A percentile compares a stretch with the other conserved stretches of the same genome.
phyloP scores from a whole-genome alignment of 2,113 vertebrate species.

The Amblyornis subalaris region DNA sequence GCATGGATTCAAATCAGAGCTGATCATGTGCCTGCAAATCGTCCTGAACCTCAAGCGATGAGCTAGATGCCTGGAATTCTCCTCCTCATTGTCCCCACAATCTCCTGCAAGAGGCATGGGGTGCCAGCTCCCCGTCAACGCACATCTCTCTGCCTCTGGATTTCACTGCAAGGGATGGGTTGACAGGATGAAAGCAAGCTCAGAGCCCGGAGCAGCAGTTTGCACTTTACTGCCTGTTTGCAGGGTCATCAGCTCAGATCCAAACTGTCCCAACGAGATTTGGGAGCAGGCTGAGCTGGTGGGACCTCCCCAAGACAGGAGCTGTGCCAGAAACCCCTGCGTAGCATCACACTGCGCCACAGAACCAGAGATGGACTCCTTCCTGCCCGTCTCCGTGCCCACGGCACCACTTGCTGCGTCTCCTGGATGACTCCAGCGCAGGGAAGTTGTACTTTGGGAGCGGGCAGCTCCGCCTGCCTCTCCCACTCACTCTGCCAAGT shows the following conservation, averaged over 20 bases:
- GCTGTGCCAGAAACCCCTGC: accelerated
- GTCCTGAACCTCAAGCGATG: background rate
- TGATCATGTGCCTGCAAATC: background rate
- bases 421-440: accelerated
- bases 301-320: background rate
- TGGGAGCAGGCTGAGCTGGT: background rate
- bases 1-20: background rate
- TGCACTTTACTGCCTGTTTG: background rate
- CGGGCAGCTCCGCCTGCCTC: accelerated
- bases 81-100: background rate
- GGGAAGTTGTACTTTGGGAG: background rate
- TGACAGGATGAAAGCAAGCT: background rate
- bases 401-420: accelerated
- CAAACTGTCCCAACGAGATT: background rate
- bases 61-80: background rate
- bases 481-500: background rate
- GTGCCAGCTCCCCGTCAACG: too few relatives aligned
- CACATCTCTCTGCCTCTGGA: background rate
- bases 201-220: accelerated
- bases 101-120: background rate
- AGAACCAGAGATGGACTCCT: background rate
- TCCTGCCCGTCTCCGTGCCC: accelerated
- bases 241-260: background rate
- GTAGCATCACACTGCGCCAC: accelerated
- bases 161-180: background rate